These are phyloP conservation scores for Eulemur mongoz DNA, from an alignment of 2,797 vertebrate species.

Conservation along the genomic window DNA sequence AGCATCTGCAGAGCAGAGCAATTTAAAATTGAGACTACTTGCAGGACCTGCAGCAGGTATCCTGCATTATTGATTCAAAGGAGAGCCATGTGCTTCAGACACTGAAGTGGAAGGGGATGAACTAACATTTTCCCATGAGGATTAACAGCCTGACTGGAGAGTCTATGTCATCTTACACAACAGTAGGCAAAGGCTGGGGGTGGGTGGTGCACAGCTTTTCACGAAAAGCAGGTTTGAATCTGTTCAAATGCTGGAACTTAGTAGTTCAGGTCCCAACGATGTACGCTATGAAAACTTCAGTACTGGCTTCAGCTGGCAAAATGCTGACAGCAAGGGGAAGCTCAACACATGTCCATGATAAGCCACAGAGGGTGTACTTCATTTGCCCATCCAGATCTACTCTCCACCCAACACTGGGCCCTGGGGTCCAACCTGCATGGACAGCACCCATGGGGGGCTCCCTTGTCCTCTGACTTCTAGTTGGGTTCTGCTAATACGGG, in stretches of 20 bases:
- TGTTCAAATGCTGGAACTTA: neutral
- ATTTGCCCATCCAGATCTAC: neutral
- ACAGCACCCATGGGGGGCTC: neutral
- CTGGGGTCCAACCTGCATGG: accelerated
- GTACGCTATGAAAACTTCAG: neutral
- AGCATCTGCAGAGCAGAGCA: neutral
- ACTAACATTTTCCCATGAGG: neutral
- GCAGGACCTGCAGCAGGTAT: neutral
- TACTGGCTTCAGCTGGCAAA: neutral
- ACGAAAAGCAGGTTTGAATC: neutral
- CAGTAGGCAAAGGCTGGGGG: neutral
- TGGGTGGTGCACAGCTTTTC: neutral
- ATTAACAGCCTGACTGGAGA: neutral
- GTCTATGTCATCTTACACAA: neutral
- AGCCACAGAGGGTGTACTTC: too few relatives aligned
- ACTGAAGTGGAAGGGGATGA: neutral
- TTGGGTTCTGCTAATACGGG: neutral
- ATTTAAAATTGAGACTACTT: neutral
- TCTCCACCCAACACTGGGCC: accelerated
- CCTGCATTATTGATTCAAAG: neutral
- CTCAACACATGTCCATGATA: neutral
- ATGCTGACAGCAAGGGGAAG: neutral
- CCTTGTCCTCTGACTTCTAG: neutral
- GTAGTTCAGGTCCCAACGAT: neutral
- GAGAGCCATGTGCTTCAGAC: neutral